Evolutionary conservation across 2,888 invertebrate genomes (phyloP).

Genomic region (Caprella mutica): DNA sequence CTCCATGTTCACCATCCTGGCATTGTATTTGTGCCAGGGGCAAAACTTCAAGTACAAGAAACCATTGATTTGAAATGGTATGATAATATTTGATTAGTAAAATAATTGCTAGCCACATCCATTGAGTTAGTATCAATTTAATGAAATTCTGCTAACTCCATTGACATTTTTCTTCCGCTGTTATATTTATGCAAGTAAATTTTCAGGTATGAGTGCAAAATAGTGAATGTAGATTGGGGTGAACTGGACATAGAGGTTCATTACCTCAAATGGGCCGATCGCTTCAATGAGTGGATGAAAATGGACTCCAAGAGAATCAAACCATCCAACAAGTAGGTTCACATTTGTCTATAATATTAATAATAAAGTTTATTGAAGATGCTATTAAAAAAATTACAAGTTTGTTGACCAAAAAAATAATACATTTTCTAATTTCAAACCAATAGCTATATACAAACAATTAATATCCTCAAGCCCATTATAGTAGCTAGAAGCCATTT

Average conservation of each 20-base stretch:
- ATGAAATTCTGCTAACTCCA: neutral
- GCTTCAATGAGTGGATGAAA: conserved; percentile 80
- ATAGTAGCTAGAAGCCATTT: too few relatives aligned
- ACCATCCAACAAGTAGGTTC: too few relatives aligned
- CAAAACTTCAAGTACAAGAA: conserved; percentile 30
- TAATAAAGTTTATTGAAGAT: too few relatives aligned
- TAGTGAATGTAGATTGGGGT: conserved; percentile 73
- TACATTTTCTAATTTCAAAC: too few relatives aligned
- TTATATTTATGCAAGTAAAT: neutral
- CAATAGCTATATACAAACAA: too few relatives aligned
- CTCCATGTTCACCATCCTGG: conserved; percentile 33
- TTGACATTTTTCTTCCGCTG: neutral
- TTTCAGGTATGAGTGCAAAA: conserved; percentile 55
- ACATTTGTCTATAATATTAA: conserved; percentile 13
- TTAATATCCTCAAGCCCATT: too few relatives aligned
- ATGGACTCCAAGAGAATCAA: conserved; percentile 44
- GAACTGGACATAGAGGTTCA: conserved; percentile 77
- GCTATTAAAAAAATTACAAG: conserved; percentile 7
- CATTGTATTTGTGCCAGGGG: conserved; percentile 32
- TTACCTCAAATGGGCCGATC: conserved; percentile 64
- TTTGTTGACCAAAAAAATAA: neutral
- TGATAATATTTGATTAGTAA: neutral
- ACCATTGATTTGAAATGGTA: conserved; percentile 31
- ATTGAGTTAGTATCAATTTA: too few relatives aligned
- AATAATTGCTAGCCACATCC: neutral